A percentile compares a stretch with the other conserved stretches of the same genome.
Evolutionary conservation across 53 echinoderm and acorn worm genomes (phyloP).

Genomic region (Luidia sarsii): DNA sequence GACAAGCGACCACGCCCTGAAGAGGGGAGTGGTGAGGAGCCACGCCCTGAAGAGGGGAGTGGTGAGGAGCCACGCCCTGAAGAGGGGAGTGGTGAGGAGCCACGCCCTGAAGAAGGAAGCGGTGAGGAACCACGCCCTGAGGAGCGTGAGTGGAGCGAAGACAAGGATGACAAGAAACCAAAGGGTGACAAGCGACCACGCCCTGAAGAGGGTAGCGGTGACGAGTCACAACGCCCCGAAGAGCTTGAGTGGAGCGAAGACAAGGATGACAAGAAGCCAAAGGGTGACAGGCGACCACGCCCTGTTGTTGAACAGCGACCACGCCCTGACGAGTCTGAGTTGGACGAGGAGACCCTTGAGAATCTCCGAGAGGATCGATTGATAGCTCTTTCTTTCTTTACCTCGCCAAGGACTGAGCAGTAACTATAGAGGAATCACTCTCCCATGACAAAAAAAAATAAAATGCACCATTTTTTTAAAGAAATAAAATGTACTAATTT

Average conservation of each 20-base stretch:
- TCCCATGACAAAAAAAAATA: too few relatives aligned
- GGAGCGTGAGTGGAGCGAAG: constrained; percentile 5
- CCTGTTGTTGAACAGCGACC: not conserved
- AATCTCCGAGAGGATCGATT: not conserved
- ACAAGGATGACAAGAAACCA: too few relatives aligned
- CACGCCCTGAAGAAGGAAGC: not conserved
- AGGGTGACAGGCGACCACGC: not conserved
- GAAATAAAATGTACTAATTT: too few relatives aligned
- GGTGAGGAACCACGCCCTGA: not conserved
- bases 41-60: not conserved
- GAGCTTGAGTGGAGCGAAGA: not conserved
- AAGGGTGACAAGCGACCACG: not conserved
- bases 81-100: not conserved
- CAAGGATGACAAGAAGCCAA: not conserved
- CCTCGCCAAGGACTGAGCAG: not conserved
- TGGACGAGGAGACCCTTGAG: not conserved
- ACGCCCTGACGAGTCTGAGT: not conserved
- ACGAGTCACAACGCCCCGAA: not conserved
- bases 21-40: not conserved
- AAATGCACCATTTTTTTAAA: too few relatives aligned
- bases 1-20: not conserved
- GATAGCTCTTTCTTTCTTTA: not conserved
- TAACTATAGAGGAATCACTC: not conserved
- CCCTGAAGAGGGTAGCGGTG: not conserved
- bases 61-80: not conserved